Percentiles rank a stretch among this genome's conserved stretches.
These are phyloP conservation scores for Lineus longissimus DNA, from an alignment of 1,140 invertebrate species.

Conservation along the genomic window DNA sequence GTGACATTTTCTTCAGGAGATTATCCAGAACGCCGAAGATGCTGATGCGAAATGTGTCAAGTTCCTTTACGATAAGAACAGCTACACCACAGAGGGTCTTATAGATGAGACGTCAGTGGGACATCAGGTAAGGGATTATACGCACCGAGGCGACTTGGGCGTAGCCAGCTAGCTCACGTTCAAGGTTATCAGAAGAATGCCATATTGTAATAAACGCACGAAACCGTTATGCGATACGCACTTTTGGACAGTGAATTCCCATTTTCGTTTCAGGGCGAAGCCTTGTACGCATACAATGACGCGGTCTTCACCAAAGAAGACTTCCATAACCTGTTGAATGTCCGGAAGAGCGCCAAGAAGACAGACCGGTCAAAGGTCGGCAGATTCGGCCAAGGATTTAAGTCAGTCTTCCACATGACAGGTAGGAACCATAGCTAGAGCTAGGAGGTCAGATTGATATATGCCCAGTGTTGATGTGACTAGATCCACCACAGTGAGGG, in stretches of 20 bases:
- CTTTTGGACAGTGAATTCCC: too few species aligned
- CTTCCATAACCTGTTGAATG: constrained; percentile 36
- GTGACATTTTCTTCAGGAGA: background rate
- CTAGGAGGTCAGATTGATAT: too few species aligned
- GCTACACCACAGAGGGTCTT: background rate
- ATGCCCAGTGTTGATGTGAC: too few species aligned
- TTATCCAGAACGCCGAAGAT: constrained; percentile 7
- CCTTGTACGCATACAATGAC: constrained; percentile 40
- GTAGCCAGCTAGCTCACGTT: background rate
- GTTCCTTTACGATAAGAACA: constrained; percentile 11
- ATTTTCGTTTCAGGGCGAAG: constrained; percentile 30
- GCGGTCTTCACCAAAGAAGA: constrained; percentile 36
- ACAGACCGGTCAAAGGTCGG: constrained; percentile 41
- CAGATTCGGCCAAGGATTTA: constrained; percentile 45
- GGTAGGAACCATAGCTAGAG: constrained; percentile 24
- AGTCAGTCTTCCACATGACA: constrained; percentile 48
- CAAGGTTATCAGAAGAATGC: background rate
- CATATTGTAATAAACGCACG: too few species aligned
- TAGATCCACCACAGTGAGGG: too few species aligned
- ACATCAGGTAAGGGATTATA: background rate
- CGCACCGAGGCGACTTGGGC: background rate
- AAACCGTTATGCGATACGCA: too few species aligned
- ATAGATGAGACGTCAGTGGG: background rate
- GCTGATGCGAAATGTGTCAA: constrained; percentile 9
- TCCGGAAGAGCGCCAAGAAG: constrained; percentile 40